Evolutionary conservation across 2,888 invertebrate genomes (phyloP).

Genomic region (Drosophila neutralis): DNA sequence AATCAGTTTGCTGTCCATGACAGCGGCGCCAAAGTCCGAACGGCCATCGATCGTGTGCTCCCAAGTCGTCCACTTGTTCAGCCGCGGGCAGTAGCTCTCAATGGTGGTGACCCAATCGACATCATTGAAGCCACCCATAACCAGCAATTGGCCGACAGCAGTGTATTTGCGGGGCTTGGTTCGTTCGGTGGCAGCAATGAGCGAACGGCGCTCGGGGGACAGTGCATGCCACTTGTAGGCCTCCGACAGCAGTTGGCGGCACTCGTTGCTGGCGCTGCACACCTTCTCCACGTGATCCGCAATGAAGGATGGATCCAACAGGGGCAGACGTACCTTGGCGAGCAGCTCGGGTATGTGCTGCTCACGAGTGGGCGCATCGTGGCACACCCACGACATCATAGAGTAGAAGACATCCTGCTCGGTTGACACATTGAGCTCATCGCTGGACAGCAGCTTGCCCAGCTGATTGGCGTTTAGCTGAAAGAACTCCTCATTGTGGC

Average conservation of each 20-base stretch:
- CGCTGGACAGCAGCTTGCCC: constrained; percentile 91
- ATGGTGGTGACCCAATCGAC: too few species aligned
- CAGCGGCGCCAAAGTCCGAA: constrained; percentile 95
- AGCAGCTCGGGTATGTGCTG: constrained; percentile 90
- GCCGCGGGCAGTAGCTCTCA: too few species aligned
- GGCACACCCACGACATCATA: constrained; percentile 94
- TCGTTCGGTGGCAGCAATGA: constrained; percentile 89
- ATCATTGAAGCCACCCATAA: too few species aligned
- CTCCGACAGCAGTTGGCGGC: constrained; percentile 95
- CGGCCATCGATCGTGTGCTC: too few species aligned
- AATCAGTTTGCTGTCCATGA: constrained; percentile 91
- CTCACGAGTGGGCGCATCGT: constrained; percentile 90
- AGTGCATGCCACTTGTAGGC: constrained; percentile 96
- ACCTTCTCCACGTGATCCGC: constrained; percentile 93
- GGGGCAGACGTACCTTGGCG: constrained; percentile 92
- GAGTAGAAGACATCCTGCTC: constrained; percentile 96
- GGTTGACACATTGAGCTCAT: constrained; percentile 95
- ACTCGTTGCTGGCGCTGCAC: constrained; percentile 88
- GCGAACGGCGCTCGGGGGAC: constrained; percentile 90
- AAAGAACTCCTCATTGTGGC: too few species aligned
- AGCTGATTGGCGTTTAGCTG: too few species aligned
- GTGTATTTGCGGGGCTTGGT: constrained; percentile 96
- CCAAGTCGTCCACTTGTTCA: too few species aligned
- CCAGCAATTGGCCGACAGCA: constrained; percentile 87
- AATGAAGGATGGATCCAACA: constrained; percentile 94